A percentile compares a stretch with the other conserved stretches of the same genome.
Conservation (phyloP, 2,888 invertebrate genomes). For the Spatulosminthurus flaviceps region DNA sequence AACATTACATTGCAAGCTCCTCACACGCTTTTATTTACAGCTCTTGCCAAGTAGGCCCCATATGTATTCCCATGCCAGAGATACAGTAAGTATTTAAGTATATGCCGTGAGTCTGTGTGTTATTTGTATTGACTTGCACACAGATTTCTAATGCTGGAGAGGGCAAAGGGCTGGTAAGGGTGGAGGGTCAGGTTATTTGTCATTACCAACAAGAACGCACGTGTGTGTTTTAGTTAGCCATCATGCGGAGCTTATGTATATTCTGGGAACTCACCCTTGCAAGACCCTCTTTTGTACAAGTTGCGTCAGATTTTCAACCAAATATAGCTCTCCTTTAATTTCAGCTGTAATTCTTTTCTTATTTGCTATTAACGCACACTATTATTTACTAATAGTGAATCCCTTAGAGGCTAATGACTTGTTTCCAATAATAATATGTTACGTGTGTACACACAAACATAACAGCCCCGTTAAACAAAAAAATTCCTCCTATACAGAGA, state of each 20-base stretch:
- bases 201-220: neutral
- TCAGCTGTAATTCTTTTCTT: conserved; percentile 5
- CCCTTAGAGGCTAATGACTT: conserved; percentile 6
- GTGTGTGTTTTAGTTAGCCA: neutral
- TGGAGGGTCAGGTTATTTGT: conserved; percentile 27
- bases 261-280: too few species aligned
- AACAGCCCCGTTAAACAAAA: neutral
- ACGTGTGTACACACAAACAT: neutral
- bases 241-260: too few species aligned
- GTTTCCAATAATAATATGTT: too few species aligned
- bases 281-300: neutral
- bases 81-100: too few species aligned
- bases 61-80: too few species aligned
- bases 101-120: too few species aligned
- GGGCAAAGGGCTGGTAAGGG: conserved; percentile 15
- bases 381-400: neutral
- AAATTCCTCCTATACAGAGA: neutral
- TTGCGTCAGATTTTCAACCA: too few species aligned
- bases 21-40: neutral
- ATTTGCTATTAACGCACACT: neutral
- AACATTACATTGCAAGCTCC: too few species aligned
- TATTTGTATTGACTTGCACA: neutral
- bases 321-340: too few species aligned
- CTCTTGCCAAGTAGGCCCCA: neutral
- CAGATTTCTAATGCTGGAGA: neutral